These are phyloP conservation scores for Octopus bimaculoides DNA, from an alignment of 1,140 invertebrate species.

Conservation along the genomic window DNA sequence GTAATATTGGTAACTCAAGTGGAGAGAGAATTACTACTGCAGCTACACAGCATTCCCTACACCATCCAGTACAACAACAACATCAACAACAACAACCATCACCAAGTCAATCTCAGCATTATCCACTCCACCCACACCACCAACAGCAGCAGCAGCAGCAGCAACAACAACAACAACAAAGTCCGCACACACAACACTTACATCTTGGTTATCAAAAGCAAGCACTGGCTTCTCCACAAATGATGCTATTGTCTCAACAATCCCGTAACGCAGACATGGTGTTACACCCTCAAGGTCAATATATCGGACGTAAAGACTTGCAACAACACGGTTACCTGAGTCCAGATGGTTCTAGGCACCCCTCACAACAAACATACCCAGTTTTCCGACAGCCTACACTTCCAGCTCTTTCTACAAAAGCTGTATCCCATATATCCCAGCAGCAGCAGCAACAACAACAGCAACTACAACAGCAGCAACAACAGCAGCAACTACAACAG, in stretches of 20 bases:
- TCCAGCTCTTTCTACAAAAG: conserved; percentile 3
- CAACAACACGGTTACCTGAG: background rate
- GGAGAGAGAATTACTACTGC: background rate
- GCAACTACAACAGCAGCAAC: background rate
- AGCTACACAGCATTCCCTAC: conserved; percentile 8
- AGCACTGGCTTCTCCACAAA: background rate
- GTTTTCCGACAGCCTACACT: conserved; percentile 16
- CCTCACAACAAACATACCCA: background rate
- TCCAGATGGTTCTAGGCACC: conserved; percentile 1
- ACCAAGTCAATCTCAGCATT: background rate
- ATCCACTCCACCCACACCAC: background rate
- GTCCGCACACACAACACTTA: conserved; percentile 7
- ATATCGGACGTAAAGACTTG: background rate
- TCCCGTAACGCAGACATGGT: conserved; percentile 15
- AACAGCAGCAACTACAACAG: background rate
- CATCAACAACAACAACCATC: conserved; percentile 9
- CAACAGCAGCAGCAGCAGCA: background rate
- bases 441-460: conserved; percentile 8
- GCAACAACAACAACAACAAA: background rate
- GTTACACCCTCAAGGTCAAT: background rate
- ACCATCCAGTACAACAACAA: conserved; percentile 11
- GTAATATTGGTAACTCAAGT: conserved; percentile 23
- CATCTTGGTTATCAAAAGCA: background rate
- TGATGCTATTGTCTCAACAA: background rate
- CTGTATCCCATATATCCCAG: background rate